Base-by-base conservation (phyloP, 2,797 vertebrate genomes). In the Gouania willdenowi region DNA sequence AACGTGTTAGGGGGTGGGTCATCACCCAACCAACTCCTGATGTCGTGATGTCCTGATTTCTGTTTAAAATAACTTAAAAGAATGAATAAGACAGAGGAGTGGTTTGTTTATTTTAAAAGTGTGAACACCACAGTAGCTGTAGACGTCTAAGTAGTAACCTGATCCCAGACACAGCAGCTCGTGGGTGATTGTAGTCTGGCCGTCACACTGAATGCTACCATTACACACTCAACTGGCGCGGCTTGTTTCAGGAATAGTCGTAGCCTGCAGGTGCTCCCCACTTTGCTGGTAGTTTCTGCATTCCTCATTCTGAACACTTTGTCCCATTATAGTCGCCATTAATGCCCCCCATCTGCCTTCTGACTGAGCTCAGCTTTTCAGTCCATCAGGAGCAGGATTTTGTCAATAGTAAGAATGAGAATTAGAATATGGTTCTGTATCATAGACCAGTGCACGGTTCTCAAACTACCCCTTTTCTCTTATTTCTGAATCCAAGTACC, bases 271-370 rank as follows among this genome's bases (percentile, higher is more conserved):
- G 64, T 71, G 70, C 53, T 47, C 57, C 46, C 33, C 53, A 40
- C 6, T 33, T 40, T 45, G 26, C 38, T 34, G 35, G 62, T 60
- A 77, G 41, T 62, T 48, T 50, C 10, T 34, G 52, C 50, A 45
- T 78, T 83, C 56, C 36, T 54, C 51, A 5, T 41, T 45, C 54
- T 41, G 58, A 77, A 82, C 68, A 73, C 66, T 66, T 52, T 62
- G 57, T 77, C 41, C 37, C 21, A 0, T 34, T n/a, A 10, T 53
- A 8, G 3, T 13, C 29, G 40, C 41, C 12, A 14, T 46, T 35
- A 31, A 48, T 14, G 19, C 44, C 33, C 15, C 24, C 6, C 45
- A 15, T n/a, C n/a, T n/a, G n/a, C n/a, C n/a, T n/a, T n/a, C n/a
- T n/a, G n/a, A n/a, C n/a, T n/a, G n/a, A n/a, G n/a, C n/a, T n/a